A percentile compares a stretch with the other conserved stretches of the same genome.
These are phyloP conservation scores for western clawed frog (Xenopus tropicalis) DNA, from an alignment of 2,113 vertebrate species.

Conservation along the genomic window DNA sequence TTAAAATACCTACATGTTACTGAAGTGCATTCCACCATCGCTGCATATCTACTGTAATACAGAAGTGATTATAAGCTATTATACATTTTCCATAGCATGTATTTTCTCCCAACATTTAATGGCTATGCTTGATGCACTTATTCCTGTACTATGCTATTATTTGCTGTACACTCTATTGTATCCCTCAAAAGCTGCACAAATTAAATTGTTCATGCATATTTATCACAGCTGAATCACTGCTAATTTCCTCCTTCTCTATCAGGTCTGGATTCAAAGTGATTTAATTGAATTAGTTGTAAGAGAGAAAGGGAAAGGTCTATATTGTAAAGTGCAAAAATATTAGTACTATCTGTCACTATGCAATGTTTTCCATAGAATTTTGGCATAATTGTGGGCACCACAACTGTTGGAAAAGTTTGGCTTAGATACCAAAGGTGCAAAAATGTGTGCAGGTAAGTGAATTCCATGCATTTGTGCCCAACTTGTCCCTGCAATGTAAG, in stretches of 20 bases:
- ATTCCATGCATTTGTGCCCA: too few species aligned
- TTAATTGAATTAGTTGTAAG: neutral
- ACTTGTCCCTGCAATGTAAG: too few species aligned
- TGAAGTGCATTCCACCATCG: neutral
- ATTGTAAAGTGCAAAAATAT: too few species aligned
- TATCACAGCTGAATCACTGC: slow-evolving; percentile 26
- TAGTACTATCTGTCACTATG: too few species aligned
- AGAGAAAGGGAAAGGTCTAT: too few species aligned
- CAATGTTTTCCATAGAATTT: too few species aligned
- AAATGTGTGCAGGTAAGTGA: too few species aligned
- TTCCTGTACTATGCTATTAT: slow-evolving; percentile 13
- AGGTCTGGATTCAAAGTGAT: neutral
- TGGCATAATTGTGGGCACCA: too few species aligned
- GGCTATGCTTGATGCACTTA: slow-evolving; percentile 15
- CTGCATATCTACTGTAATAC: neutral
- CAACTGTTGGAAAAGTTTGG: too few species aligned
- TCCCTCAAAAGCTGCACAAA: slow-evolving; percentile 1
- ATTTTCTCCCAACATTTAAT: slow-evolving; percentile 24
- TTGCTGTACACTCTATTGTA: slow-evolving; percentile 6
- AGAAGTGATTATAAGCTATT: too few species aligned
- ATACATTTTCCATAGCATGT: neutral
- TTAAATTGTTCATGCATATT: slow-evolving; percentile 24
- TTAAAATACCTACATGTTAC: too few species aligned
- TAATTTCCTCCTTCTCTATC: slow-evolving; percentile 12
- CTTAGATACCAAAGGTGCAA: too few species aligned